Evolutionary conservation across 2,113 vertebrate genomes (phyloP).

Genomic region (Anser cygnoides): DNA sequence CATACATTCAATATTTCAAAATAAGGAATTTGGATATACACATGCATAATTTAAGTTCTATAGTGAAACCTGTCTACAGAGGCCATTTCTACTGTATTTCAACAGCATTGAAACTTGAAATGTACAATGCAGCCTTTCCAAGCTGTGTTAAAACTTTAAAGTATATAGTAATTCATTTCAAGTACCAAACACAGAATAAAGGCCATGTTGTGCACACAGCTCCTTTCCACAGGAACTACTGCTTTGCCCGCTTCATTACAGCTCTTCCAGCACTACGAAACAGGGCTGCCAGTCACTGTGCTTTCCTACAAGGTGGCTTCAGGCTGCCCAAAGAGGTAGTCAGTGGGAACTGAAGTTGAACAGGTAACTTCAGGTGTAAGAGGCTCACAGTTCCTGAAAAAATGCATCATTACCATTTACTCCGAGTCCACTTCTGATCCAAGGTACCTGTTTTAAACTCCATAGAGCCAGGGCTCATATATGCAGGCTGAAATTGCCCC

Average conservation of each 20-base stretch:
- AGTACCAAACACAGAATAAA: conserved; percentile 63
- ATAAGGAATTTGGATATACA: conserved; percentile 77
- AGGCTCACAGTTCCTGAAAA: not conserved
- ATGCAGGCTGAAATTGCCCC: not conserved
- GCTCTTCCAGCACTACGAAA: not conserved
- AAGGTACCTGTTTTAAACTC: not conserved
- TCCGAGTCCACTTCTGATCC: not conserved
- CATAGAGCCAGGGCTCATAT: not conserved
- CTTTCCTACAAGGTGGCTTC: not conserved
- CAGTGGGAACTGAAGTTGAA: not conserved
- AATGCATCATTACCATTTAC: not conserved
- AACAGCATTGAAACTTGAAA: conserved; percentile 69
- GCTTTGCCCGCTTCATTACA: conserved; percentile 5
- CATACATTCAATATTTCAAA: conserved; percentile 81
- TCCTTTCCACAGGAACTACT: conserved; percentile 23
- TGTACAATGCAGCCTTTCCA: conserved; percentile 59
- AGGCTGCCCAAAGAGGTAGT: not conserved
- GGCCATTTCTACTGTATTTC: conserved; percentile 77
- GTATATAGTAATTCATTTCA: conserved; percentile 61
- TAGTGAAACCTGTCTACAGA: conserved; percentile 78
- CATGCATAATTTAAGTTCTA: conserved; percentile 80
- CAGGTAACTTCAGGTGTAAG: not conserved
- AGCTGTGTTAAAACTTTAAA: conserved; percentile 63
- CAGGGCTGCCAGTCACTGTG: not conserved
- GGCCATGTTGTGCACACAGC: not conserved